phyloP scores from a whole-genome alignment of 1,140 invertebrate genomes.

The Heliconius nattereri region DNA sequence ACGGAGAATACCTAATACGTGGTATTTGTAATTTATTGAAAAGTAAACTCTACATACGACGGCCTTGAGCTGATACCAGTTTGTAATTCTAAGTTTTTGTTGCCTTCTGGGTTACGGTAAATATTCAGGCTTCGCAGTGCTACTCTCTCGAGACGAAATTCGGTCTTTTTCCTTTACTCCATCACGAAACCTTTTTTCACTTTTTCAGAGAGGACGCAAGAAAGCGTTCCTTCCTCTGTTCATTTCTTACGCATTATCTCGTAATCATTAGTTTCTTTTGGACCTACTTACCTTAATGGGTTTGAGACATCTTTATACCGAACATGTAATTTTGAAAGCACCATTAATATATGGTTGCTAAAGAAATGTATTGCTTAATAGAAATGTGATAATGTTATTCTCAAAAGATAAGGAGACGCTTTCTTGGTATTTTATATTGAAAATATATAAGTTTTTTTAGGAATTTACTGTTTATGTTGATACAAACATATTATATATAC shows the following conservation, averaged over 20 bases:
- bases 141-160: constrained; percentile 79
- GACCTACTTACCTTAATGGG: constrained; percentile 36
- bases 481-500: background rate
- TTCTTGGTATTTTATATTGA: background rate
- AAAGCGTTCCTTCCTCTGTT: constrained; percentile 67
- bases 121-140: constrained; percentile 74
- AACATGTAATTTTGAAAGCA: constrained; percentile 9
- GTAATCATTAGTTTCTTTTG: constrained; percentile 69
- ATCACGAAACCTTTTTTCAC: constrained; percentile 75
- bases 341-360: constrained; percentile 6
- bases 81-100: constrained; percentile 32
- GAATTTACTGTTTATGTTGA: background rate
- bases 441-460: background rate
- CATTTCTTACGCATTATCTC: constrained; percentile 76
- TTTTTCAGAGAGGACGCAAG: constrained; percentile 74
- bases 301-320: constrained; percentile 30
- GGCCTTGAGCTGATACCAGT: constrained; percentile 43
- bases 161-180: constrained; percentile 71
- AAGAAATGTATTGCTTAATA: constrained; percentile 9
- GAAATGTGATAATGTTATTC: background rate
- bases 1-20: constrained; percentile 47
- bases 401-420: background rate
- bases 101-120: constrained; percentile 45
- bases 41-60: constrained; percentile 30
- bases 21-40: constrained; percentile 26